Evolutionary conservation across 2,113 vertebrate genomes (phyloP).

Genomic region (Oncorhynchus clarkii): DNA sequence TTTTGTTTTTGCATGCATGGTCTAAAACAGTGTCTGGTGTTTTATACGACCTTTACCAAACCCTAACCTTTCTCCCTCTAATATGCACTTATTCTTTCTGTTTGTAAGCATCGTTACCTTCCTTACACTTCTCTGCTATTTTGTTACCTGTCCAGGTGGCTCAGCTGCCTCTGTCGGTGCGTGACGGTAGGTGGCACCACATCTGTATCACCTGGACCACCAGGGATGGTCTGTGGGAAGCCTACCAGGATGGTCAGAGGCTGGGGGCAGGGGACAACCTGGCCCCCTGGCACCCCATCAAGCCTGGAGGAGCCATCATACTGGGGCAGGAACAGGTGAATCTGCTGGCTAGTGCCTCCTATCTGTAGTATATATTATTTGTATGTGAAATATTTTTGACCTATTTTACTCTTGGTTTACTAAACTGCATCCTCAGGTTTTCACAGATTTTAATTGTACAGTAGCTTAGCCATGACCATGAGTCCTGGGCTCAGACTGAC

Average conservation of each 20-base stretch:
- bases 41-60: no score
- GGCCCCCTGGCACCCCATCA: conserved; percentile 13
- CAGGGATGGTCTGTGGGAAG: conserved; percentile 5
- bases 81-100: background rate
- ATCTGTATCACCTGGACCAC: conserved; percentile 17
- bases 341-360: background rate
- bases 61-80: no score
- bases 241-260: conserved; percentile 7
- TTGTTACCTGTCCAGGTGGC: conserved; percentile 9
- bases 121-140: background rate
- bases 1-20: background rate
- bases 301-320: conserved; percentile 8
- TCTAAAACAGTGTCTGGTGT: background rate
- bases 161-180: background rate
- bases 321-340: conserved; percentile 9
- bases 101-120: background rate
- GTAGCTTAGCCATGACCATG: background rate
- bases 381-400: background rate
- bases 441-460: background rate
- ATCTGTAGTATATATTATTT: background rate
- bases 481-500: background rate
- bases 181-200: conserved; percentile 6
- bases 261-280: conserved; percentile 5
- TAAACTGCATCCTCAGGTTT: background rate
- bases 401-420: background rate